A percentile compares a stretch with the other conserved stretches of the same genome.
Evolutionary conservation across 92 coral and sea anemone genomes (phyloP).

Genomic region (Heliopora coerulea): DNA sequence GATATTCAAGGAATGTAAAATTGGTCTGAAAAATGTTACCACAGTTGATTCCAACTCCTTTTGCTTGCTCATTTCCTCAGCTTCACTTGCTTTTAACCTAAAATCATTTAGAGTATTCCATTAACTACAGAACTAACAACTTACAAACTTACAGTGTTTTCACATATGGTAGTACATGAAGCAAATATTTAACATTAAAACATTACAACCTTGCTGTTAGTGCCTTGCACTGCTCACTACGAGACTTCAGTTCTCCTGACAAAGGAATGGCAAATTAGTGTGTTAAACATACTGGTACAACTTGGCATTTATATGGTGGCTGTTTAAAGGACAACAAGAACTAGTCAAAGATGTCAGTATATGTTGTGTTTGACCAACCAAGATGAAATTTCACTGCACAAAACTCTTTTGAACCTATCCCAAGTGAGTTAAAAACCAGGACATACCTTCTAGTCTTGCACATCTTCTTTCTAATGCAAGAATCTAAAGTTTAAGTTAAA

Average conservation of each 20-base stretch:
- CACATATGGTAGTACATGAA: too few species aligned
- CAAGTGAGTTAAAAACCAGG: not conserved
- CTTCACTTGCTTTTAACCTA: slow-evolving; percentile 86
- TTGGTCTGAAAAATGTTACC: slow-evolving; percentile 46
- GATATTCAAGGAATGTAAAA: too few species aligned
- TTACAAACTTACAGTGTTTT: too few species aligned
- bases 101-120: not conserved
- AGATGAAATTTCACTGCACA: too few species aligned
- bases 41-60: slow-evolving; percentile 88
- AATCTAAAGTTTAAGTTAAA: slow-evolving; percentile 48
- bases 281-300: too few species aligned
- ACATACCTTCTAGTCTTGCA: slow-evolving; percentile 82
- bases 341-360: too few species aligned
- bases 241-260: slow-evolving; percentile 87
- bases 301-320: too few species aligned
- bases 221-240: slow-evolving; percentile 82
- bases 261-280: not conserved
- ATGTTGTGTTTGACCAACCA: too few species aligned
- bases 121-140: too few species aligned
- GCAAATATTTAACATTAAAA: too few species aligned
- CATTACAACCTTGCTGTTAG: slow-evolving; percentile 82
- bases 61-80: slow-evolving; percentile 75
- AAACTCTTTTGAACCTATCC: too few species aligned
- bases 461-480: slow-evolving; percentile 87
- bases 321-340: too few species aligned